Evolutionary conservation across 2,888 invertebrate genomes (phyloP), one percentile per base, ranked within the genome.

Genomic region (Epirrhoe alternata): DNA sequence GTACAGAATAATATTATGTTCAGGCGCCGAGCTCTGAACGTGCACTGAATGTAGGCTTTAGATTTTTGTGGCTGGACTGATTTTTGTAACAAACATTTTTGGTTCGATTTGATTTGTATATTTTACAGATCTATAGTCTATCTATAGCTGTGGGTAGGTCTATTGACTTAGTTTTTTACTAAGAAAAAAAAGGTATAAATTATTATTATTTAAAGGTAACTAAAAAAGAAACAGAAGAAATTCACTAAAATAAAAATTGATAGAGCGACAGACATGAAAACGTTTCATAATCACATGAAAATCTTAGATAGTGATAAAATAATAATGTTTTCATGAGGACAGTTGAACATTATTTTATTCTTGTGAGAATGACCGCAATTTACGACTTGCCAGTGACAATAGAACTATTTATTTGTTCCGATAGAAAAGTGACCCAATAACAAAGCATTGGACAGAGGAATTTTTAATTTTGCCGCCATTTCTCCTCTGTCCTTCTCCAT

Each of bases 391-490:
- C 17, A 35, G 7, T 42, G 24, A 51, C 50, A 62, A 50, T 55
- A 47, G 12, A 54, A 52, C 45, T 61, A 52, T 57, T 12, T 2
- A 24, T 2, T 45, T 35, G 6, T 52, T 52, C 33, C 38, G 33
- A 55, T 62, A 61, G 24, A 42, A 50, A 33, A 61, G 51, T 62
- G 59, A 68, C 54, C 62, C 69, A 71, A 71, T 58, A 58, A 68
- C 62, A 61, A 51, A 63, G 68, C 53, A 64, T 62, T 60, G 64
- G 59, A 57, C 59, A 47, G 49, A 56, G 73, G 72, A 74, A 74
- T 72, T 74, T 73, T 70, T 70, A 74, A 72, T 72, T 73, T 68
- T 54, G 57, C 67, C 61, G 52, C 61, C 66, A 58, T 61, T 14
- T 14, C 38, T 60, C 33, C 47, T 54, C 49, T 54, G 49, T 31